Base-by-base conservation (phyloP, 1,140 invertebrate species). In the Drosophila santomea region DNA sequence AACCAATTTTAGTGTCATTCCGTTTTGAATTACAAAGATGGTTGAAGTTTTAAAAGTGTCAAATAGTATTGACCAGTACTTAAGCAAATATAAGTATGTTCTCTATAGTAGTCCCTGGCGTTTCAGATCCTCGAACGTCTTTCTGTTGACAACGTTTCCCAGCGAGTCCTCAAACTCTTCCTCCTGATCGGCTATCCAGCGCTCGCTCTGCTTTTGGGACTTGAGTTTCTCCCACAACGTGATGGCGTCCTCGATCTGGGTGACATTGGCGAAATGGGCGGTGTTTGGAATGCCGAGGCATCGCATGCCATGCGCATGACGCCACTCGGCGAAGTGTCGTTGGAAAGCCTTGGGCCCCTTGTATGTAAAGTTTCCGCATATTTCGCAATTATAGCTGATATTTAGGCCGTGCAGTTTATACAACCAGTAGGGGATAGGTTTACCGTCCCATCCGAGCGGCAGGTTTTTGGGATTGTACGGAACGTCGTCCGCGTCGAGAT, bases 341-440 rank as follows among this genome's bases (percentile, higher is more conserved):
- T 99, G 99, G 92, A 99, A 99, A n/a, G 99, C 98, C 93, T 99
- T 99, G 1, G 99, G 99, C 1, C 99, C 99, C 93, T 99, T 99
- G 93, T 99, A 99, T 0, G 97, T 98, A 84, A 97, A 99, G 93
- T 99, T 99, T n/a, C 99, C 99, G 93, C 99, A 99, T 69, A 99
- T 99, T 93, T 99, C 99, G 93, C 99, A 99, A 68, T 97, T 98
- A 92, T 99, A 99, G 92, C 97, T 99, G 50, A 99, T 99, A 93
- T 99, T 99, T 1, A 99, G 94, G 1, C 99, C 99, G 93, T 99
- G 99, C 6, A 99, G 93, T 94, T 99, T 99, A 93, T 99, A 99
- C 28, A 99, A 93, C 99, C 99, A 99, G 93, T 99, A 99, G 0
- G 99, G 99, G 90, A 99, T 99, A 0, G 98, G 98, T 94, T 99